Percentiles rank a stretch among this genome's conserved stretches.
phyloP scores from a whole-genome alignment of 2,113 vertebrate genomes.

The Orcinus orca region DNA sequence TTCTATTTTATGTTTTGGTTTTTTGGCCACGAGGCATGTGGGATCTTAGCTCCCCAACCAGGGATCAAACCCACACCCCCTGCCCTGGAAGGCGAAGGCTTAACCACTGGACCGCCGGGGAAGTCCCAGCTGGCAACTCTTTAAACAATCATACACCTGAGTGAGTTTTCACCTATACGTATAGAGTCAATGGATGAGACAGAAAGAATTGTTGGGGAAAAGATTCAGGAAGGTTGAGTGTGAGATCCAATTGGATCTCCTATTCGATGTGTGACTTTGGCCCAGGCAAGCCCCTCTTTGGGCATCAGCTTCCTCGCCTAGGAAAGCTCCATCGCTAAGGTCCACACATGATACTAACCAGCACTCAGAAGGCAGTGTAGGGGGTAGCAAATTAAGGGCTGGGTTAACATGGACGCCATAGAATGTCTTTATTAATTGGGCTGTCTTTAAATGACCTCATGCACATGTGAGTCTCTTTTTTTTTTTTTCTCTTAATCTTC shows the following conservation, averaged over 20 bases:
- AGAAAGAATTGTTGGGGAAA: not conserved
- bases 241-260: not conserved
- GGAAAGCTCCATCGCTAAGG: not conserved
- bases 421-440: not conserved
- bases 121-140: too few species aligned
- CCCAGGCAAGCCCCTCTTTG: not conserved
- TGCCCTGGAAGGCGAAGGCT: too few species aligned
- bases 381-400: not conserved
- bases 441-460: not conserved
- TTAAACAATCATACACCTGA: not conserved
- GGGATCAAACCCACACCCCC: too few species aligned
- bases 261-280: not conserved
- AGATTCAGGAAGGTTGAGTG: not conserved
- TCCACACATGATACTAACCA: not conserved
- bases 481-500: not conserved
- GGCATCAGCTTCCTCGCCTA: not conserved
- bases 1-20: too few species aligned
- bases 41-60: too few species aligned
- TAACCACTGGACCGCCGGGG: too few species aligned
- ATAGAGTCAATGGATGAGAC: not conserved
- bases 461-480: not conserved
- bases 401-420: not conserved
- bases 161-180: not conserved
- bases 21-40: too few species aligned
- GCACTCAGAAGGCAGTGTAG: not conserved